Conservation (phyloP, 2,113 vertebrate species). For the Cryptotis parvus region DNA sequence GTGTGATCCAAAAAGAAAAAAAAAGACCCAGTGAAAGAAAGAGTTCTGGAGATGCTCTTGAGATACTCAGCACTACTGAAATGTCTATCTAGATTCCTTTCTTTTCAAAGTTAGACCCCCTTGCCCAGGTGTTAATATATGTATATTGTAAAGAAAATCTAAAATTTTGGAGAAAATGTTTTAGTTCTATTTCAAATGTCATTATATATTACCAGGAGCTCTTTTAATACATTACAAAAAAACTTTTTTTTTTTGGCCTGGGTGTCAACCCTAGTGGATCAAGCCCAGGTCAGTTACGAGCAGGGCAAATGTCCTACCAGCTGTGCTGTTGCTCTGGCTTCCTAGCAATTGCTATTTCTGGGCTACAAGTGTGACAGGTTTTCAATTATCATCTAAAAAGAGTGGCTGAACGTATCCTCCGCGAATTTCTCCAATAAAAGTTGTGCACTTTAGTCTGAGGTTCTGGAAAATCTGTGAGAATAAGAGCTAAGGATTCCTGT, state of each 20-base stretch:
- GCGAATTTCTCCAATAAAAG: not conserved
- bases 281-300: too few relatives aligned
- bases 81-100: not conserved
- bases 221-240: not conserved
- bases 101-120: not conserved
- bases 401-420: not conserved
- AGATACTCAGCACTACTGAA: not conserved
- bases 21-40: not conserved
- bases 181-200: constrained; percentile 13
- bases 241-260: too few relatives aligned
- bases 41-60: not conserved
- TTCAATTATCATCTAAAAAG: not conserved
- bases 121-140: not conserved
- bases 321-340: too few relatives aligned
- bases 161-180: constrained; percentile 19
- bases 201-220: not conserved
- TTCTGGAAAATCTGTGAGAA: constrained; percentile 1
- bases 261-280: too few relatives aligned
- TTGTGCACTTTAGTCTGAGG: not conserved
- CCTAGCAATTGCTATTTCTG: too few relatives aligned
- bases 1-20: too few relatives aligned
- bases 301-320: too few relatives aligned
- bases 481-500: not conserved
- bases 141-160: not conserved
- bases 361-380: too few relatives aligned